Percentiles rank a stretch among this genome's conserved stretches.
Conservation (phyloP, 2,113 vertebrate genomes). For the Otis tarda region DNA sequence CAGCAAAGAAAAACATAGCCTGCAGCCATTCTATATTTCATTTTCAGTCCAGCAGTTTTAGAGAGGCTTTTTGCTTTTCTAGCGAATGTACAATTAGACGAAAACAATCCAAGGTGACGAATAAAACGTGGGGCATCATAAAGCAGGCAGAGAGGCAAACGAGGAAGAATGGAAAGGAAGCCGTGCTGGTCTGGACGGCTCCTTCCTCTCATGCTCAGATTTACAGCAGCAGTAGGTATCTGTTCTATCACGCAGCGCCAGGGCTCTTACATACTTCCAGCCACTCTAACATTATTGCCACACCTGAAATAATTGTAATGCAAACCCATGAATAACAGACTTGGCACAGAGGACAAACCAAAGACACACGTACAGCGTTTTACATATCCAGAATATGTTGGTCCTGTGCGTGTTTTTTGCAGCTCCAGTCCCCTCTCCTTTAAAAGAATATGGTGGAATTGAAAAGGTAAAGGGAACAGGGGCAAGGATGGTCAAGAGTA, state of each 20-base stretch:
- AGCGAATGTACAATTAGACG: slow-evolving; percentile 40
- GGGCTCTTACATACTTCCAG: neutral
- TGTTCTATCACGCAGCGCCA: neutral
- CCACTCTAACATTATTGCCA: neutral
- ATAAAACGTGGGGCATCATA: slow-evolving; percentile 16
- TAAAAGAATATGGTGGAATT: neutral
- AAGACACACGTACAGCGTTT: neutral
- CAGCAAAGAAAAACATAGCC: slow-evolving; percentile 73
- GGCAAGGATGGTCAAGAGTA: neutral
- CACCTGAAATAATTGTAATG: neutral
- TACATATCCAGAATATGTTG: neutral
- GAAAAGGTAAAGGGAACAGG: neutral
- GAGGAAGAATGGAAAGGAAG: neutral
- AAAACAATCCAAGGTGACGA: slow-evolving; percentile 41
- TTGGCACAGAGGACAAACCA: neutral
- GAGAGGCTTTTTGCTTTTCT: slow-evolving; percentile 62
- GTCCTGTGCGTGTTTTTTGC: neutral
- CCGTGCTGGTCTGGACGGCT: neutral
- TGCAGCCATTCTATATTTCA: slow-evolving; percentile 75
- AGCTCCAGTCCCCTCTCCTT: neutral
- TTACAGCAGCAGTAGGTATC: neutral
- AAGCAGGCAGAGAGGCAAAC: neutral
- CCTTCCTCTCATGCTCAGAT: neutral
- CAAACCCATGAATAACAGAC: neutral
- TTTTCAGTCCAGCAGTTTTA: slow-evolving; percentile 82